Evolutionary conservation across 2,113 vertebrate genomes (phyloP).

Genomic region (Dasyornis broadbenti): DNA sequence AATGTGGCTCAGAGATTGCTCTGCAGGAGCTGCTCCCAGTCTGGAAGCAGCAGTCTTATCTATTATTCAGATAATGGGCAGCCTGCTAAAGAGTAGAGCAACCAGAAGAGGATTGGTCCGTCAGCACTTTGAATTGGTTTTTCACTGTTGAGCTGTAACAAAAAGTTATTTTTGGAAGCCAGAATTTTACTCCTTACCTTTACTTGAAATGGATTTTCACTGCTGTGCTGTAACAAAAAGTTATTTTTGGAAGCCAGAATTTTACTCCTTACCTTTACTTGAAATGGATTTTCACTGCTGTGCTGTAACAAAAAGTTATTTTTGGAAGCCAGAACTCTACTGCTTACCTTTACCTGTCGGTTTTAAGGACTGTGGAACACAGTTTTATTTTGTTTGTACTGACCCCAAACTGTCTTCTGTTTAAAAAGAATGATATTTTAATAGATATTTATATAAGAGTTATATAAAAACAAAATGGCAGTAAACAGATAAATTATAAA

Average conservation of each 20-base stretch:
- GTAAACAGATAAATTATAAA: constrained; percentile 45
- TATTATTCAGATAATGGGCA: neutral
- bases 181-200: neutral
- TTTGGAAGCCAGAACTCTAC: neutral
- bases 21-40: neutral
- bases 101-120: neutral
- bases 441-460: constrained; percentile 12
- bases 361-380: neutral
- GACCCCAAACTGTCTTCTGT: neutral
- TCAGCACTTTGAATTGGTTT: neutral
- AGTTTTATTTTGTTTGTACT: neutral
- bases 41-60: neutral
- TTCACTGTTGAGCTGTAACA: neutral
- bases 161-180: neutral
- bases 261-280: neutral
- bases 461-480: neutral
- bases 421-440: neutral
- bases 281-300: neutral
- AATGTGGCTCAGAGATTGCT: neutral
- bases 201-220: neutral
- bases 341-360: neutral
- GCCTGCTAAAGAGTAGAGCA: neutral
- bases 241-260: neutral
- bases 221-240: neutral
- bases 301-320: neutral